Conservation (phyloP, 2,797 vertebrate species). For the Peromyscus melanophrys region DNA sequence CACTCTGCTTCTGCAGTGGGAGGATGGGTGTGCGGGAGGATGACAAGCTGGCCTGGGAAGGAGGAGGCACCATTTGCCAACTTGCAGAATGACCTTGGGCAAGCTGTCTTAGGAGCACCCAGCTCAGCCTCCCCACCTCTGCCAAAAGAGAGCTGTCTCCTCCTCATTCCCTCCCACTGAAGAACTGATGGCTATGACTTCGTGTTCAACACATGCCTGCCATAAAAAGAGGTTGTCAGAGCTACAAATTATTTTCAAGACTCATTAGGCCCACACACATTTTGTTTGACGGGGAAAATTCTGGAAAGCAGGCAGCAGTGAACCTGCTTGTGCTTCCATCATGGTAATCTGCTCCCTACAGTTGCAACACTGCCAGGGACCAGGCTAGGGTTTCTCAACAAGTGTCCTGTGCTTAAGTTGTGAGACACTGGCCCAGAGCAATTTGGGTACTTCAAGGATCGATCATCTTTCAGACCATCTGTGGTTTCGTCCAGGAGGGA, state of each 20-base stretch:
- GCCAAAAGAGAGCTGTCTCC: background rate
- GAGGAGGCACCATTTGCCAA: background rate
- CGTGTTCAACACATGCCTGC: background rate
- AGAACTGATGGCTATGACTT: background rate
- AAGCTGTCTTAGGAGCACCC: background rate
- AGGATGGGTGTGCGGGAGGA: background rate
- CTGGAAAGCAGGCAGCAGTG: constrained; percentile 3
- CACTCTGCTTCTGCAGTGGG: background rate
- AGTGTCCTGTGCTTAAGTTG: background rate
- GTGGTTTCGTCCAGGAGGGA: background rate
- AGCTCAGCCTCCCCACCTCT: background rate
- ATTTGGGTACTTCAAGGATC: background rate
- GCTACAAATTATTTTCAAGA: constrained; percentile 50
- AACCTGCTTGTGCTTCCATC: background rate
- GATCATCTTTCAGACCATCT: background rate
- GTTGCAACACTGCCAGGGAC: rapidly evolving
- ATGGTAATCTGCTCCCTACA: background rate
- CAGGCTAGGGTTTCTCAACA: background rate
- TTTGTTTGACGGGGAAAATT: constrained; percentile 7
- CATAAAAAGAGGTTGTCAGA: constrained; percentile 41
- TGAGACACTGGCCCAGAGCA: background rate
- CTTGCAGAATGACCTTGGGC: constrained; percentile 48
- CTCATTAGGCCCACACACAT: constrained; percentile 18
- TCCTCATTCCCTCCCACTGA: background rate
- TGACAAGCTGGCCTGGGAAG: background rate